Conservation (phyloP, 2,797 vertebrate genomes). For the Discoglossus pictus region DNA sequence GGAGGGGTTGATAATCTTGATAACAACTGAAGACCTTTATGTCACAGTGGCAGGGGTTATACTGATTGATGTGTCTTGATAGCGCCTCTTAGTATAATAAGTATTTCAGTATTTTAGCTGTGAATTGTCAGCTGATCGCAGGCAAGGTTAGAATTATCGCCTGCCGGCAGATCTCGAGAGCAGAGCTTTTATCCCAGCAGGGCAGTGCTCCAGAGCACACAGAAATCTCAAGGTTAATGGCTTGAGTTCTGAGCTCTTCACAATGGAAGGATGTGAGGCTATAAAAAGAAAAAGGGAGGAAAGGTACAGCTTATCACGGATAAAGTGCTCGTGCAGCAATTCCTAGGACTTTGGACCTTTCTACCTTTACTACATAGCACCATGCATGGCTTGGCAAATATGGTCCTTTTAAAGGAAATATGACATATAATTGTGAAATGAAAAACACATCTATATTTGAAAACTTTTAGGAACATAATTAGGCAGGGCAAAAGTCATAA, state of each 20-base stretch:
- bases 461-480: too few species aligned
- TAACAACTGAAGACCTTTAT: not conserved
- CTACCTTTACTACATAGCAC: too few species aligned
- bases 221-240: constrained; percentile 51
- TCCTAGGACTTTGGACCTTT: constrained; percentile 11
- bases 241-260: constrained; percentile 40
- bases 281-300: constrained; percentile 33
- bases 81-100: constrained; percentile 32
- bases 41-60: constrained; percentile 3
- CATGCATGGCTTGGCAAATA: too few species aligned
- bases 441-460: too few species aligned
- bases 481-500: too few species aligned
- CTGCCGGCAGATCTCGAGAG: constrained; percentile 35
- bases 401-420: too few species aligned
- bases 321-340: constrained; percentile 19
- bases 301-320: constrained; percentile 4
- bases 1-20: too few species aligned
- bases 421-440: too few species aligned
- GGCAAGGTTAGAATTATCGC: constrained; percentile 49
- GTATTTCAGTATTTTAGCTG: constrained; percentile 32
- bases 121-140: constrained; percentile 38
- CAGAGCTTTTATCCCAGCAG: constrained; percentile 50
- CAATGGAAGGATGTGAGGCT: constrained; percentile 47
- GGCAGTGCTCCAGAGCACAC: constrained; percentile 38
- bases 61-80: constrained; percentile 17